phyloP scores from a whole-genome alignment of 30 jellyfish, hydroid and myxozoan species.

The Aurelia aurita complex sp. Pacific region DNA sequence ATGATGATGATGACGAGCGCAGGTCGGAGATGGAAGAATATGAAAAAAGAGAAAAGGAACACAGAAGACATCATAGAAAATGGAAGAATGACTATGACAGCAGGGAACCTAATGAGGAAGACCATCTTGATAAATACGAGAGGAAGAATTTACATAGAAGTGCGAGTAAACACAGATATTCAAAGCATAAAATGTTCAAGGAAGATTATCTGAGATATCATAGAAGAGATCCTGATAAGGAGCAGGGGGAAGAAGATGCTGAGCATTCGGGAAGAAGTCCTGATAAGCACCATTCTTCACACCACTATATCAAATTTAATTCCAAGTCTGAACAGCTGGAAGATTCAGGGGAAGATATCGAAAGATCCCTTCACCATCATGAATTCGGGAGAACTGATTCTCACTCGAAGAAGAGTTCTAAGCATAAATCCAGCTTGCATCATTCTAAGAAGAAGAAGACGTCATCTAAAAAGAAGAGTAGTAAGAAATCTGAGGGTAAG shows the following conservation, averaged over 20 bases:
- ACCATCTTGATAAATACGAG: neutral
- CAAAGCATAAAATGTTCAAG: neutral
- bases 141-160: neutral
- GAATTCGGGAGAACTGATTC: neutral
- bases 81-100: neutral
- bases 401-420: neutral
- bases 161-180: neutral
- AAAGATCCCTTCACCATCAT: neutral
- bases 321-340: neutral
- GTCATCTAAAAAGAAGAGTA: constrained; percentile 7
- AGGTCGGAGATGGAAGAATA: neutral
- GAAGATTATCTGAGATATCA: neutral
- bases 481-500: neutral
- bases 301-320: neutral
- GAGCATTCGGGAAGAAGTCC: neutral
- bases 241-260: neutral
- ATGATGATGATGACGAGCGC: constrained; percentile 2
- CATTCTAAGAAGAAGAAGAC: neutral
- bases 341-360: no score
- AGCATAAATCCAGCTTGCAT: neutral
- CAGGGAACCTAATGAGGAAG: neutral
- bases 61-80: neutral
- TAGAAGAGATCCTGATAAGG: neutral
- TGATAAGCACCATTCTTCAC: neutral
- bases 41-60: neutral